Evolutionary conservation across 2,113 vertebrate species (phyloP).

Genomic region (Hyla sarda): DNA sequence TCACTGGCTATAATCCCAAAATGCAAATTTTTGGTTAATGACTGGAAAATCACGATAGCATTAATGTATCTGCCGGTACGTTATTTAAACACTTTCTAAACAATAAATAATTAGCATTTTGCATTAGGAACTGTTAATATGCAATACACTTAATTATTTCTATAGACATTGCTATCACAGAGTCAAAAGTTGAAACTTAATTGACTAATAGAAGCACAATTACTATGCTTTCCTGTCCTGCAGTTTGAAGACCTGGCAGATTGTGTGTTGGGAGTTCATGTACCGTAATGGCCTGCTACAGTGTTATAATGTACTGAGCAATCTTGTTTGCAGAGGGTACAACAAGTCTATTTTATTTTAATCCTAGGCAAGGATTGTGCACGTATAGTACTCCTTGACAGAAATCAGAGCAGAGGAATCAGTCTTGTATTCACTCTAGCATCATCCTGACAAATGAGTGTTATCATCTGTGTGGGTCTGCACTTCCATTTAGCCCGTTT

Average conservation of each 20-base stretch:
- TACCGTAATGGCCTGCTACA: slow-evolving; percentile 62
- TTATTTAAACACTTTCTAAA: slow-evolving; percentile 78
- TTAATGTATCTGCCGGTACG: slow-evolving; percentile 67
- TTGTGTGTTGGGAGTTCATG: slow-evolving; percentile 55
- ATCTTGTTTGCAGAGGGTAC: slow-evolving; percentile 60
- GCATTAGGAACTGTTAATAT: slow-evolving; percentile 65
- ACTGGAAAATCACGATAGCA: slow-evolving; percentile 78
- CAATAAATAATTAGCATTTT: slow-evolving; percentile 79
- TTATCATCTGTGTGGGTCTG: slow-evolving; percentile 65
- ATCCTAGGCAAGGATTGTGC: slow-evolving; percentile 58
- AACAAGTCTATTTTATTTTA: slow-evolving; percentile 56
- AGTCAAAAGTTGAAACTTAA: slow-evolving; percentile 58
- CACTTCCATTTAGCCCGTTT: slow-evolving; percentile 71
- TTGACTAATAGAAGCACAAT: neutral
- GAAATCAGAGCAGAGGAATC: slow-evolving; percentile 61
- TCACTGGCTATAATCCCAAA: slow-evolving; percentile 82
- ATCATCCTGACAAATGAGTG: slow-evolving; percentile 69
- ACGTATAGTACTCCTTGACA: slow-evolving; percentile 57
- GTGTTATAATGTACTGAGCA: slow-evolving; percentile 63
- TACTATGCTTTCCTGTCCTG: neutral
- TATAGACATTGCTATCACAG: slow-evolving; percentile 44
- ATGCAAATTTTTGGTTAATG: slow-evolving; percentile 84
- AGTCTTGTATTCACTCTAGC: slow-evolving; percentile 63
- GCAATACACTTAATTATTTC: slow-evolving; percentile 66
- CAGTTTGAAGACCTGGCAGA: slow-evolving; percentile 57